Base-by-base conservation (phyloP, 2,113 vertebrate genomes). In the Tyto alba region DNA sequence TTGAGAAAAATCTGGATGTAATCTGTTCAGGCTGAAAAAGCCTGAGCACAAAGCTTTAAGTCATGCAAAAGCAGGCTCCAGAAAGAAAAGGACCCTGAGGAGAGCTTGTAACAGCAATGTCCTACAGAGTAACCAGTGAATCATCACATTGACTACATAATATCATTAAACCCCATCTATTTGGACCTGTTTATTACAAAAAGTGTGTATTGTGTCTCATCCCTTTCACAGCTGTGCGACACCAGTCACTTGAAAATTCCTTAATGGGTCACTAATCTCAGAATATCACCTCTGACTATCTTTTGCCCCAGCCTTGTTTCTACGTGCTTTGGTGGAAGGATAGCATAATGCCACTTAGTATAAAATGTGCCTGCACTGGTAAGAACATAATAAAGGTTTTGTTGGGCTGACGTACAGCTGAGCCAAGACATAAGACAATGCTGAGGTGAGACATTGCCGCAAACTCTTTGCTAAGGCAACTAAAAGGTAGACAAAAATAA, bases 401-500 rank as follows among this genome's bases (percentile, higher is more conserved):
- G 16, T 85, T 76, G 25, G 79, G 53, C 77, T 92, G 66, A 53
- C 4, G 6, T 55, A 45, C 7, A 91, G 69, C 66, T 76, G 48
- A 94, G 40, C 21, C 72, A 78, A 67, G 30, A 63, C 40, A 34
- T 59, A 71, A 94, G 76, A 83, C 55, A 91, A 62, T 45, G 56
- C 78, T 74, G 74, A 95, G 60, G 56, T 53, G 75, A 93, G 72
- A 86, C n/a, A 36, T 30, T 71, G 68, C 55, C 74, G 60, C 2
- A 0, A 92, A 94, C 19, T 71, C 68, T 88, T 88, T 74, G 72
- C 72, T 89, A 43, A 93, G 64, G 74, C 40, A 94, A 83, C 80
- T 85, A 64, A 91, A 95, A 80, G 21, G 73, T 38, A 93, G 48
- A 47, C 25, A 91, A 88, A 95, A 90, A 92, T 80, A 83, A 85